A percentile compares a stretch with the other conserved stretches of the same genome.
phyloP scores from a whole-genome alignment of 2,797 vertebrate species.

The Ibycter americanus region DNA sequence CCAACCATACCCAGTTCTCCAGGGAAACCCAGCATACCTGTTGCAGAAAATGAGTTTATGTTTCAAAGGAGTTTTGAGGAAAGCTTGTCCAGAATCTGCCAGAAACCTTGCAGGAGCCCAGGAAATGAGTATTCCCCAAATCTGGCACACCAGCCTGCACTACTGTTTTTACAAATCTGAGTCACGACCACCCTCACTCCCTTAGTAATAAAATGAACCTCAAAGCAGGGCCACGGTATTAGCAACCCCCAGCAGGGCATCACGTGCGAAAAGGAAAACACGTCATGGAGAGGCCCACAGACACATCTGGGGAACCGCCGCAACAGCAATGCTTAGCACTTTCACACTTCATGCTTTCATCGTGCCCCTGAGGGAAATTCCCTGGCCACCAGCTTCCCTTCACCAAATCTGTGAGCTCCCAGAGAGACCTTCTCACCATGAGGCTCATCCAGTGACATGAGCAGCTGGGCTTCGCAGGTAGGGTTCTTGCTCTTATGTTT shows the following conservation, averaged over 20 bases:
- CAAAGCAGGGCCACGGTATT: background rate
- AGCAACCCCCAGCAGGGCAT: background rate
- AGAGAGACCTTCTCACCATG: background rate
- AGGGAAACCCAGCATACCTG: background rate
- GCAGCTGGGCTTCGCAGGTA: background rate
- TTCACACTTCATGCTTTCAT: background rate
- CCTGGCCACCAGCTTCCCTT: background rate
- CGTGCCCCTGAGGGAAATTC: background rate
- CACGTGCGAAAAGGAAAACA: accelerated
- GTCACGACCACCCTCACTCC: background rate
- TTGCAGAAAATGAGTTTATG: background rate
- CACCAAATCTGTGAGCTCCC: background rate
- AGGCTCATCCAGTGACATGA: background rate
- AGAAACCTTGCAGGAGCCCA: background rate
- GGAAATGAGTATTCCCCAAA: background rate
- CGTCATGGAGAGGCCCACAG: accelerated
- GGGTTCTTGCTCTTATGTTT: background rate
- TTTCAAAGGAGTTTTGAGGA: background rate
- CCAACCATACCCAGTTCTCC: background rate
- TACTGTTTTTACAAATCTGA: background rate
- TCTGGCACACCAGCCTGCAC: background rate
- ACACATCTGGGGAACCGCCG: background rate
- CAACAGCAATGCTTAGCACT: background rate
- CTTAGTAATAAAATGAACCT: background rate
- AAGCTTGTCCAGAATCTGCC: background rate